Evolutionary conservation across 2,113 vertebrate species (phyloP).

Genomic region (Megaceryle maxima): DNA sequence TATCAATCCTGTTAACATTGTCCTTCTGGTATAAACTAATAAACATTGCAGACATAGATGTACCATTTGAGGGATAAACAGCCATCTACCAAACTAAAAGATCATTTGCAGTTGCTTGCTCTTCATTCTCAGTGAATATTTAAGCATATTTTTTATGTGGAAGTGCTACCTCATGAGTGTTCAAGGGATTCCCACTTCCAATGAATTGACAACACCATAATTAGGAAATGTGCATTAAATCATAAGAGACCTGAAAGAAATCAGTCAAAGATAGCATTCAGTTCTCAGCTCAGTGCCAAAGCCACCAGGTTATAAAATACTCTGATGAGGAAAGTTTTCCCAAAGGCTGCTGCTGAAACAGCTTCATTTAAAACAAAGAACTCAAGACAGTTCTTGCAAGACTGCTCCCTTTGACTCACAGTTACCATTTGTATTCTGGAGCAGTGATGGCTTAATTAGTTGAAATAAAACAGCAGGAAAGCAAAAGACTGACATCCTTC

Average conservation of each 20-base stretch:
- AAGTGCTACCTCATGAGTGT: background rate
- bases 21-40: background rate
- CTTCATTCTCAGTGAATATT: background rate
- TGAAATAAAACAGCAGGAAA: background rate
- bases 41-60: background rate
- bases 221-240: background rate
- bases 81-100: background rate
- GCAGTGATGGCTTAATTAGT: background rate
- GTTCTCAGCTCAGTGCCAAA: background rate
- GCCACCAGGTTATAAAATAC: background rate
- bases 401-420: background rate
- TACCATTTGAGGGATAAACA: background rate
- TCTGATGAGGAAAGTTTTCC: background rate
- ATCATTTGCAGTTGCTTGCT: background rate
- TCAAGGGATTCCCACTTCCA: background rate
- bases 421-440: background rate
- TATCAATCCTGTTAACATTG: background rate
- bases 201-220: background rate
- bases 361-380: background rate
- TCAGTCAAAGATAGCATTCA: background rate
- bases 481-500: background rate
- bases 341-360: background rate
- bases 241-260: background rate
- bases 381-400: background rate
- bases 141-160: accelerated